Evolutionary conservation across 2,888 invertebrate species (phyloP).

Genomic region (Melanostoma scalare): DNA sequence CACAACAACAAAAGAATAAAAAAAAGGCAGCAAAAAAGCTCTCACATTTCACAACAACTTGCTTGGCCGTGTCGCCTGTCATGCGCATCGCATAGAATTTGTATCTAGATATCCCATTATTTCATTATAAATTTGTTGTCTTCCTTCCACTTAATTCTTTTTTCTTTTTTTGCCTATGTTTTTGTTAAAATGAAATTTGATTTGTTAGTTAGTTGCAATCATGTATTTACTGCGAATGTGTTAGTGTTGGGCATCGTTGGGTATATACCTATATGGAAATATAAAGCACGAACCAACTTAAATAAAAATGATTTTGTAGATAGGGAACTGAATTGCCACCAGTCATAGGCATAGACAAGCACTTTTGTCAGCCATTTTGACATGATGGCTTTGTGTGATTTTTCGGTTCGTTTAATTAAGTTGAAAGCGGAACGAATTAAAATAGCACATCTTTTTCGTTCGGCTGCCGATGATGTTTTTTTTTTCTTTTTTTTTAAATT

Average conservation of each 20-base stretch:
- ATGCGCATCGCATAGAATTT: constrained; percentile 72
- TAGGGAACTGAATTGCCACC: constrained; percentile 42
- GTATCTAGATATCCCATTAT: constrained; percentile 68
- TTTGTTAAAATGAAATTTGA: constrained; percentile 63
- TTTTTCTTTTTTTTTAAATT: no score
- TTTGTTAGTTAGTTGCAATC: constrained; percentile 61
- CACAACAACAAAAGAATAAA: not conserved
- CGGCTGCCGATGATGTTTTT: no score
- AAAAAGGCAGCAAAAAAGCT: constrained; percentile 40
- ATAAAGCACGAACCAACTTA: constrained; percentile 46
- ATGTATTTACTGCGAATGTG: constrained; percentile 3
- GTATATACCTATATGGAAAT: constrained; percentile 14
- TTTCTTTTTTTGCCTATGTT: constrained; percentile 23
- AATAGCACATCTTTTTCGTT: constrained; percentile 40
- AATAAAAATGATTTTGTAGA: constrained; percentile 40
- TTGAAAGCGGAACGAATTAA: constrained; percentile 66
- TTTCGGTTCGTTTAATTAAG: constrained; percentile 70
- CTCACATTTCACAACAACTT: constrained; percentile 66
- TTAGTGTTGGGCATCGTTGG: constrained; percentile 18
- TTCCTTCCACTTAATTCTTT: constrained; percentile 50
- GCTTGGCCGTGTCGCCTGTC: constrained; percentile 68
- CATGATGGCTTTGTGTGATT: constrained; percentile 43
- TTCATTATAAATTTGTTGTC: constrained; percentile 63
- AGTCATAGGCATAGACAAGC: constrained; percentile 36
- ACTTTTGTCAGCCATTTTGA: constrained; percentile 68